phyloP scores from a whole-genome alignment of 2,888 invertebrate genomes.

The Microctonus hyperodae region DNA sequence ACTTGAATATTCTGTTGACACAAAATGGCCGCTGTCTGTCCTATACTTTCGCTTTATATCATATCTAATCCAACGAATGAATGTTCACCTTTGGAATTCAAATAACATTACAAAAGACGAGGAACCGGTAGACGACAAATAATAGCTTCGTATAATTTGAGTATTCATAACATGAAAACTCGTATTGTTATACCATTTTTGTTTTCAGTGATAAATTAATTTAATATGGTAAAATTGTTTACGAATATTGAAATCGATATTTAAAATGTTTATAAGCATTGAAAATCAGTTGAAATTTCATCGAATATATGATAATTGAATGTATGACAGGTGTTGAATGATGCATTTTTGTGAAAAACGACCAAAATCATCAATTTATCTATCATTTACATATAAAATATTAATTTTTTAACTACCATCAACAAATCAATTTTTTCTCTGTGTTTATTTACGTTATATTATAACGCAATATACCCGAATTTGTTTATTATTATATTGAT shows the following conservation, averaged over 20 bases:
- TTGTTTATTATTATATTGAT: not conserved
- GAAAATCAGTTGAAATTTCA: not conserved
- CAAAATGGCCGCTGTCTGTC: not conserved
- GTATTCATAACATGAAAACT: conserved; percentile 9
- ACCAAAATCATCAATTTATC: not conserved
- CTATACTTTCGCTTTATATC: no score
- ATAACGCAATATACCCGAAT: not conserved
- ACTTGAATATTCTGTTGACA: no score
- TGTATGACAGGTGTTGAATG: conserved; percentile 31
- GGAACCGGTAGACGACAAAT: conserved; percentile 47
- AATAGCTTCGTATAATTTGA: not conserved
- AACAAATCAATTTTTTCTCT: not conserved
- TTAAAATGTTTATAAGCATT: not conserved
- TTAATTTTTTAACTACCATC: not conserved
- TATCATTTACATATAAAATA: not conserved
- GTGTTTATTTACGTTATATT: not conserved
- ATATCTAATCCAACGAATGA: conserved; percentile 47
- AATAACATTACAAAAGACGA: conserved; percentile 43
- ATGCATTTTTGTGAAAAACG: conserved; percentile 28
- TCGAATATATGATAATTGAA: not conserved
- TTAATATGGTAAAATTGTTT: not conserved
- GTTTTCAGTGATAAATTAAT: not conserved
- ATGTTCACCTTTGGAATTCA: conserved; percentile 38
- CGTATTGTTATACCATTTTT: not conserved
- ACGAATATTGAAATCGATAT: not conserved